Evolutionary conservation across 2,888 invertebrate genomes (phyloP).

Genomic region (Arctia plantaginis): DNA sequence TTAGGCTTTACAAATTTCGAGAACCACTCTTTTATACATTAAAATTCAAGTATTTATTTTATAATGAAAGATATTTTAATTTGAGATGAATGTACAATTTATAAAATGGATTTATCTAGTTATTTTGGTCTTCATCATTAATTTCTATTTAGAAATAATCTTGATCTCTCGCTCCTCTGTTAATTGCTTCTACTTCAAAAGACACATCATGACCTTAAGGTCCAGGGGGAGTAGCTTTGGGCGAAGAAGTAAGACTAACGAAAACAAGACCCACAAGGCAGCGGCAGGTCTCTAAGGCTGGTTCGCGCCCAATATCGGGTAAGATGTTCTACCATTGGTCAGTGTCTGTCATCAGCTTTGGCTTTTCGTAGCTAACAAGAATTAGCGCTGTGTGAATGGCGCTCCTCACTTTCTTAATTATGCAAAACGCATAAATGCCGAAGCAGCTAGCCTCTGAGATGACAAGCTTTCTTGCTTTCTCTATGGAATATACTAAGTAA

Average conservation of each 20-base stretch:
- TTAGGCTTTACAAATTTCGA: constrained; percentile 25
- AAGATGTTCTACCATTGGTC: neutral
- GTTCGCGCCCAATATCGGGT: neutral
- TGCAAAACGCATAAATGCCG: neutral
- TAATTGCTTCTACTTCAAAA: neutral
- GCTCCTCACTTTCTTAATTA: neutral
- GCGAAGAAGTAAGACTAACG: neutral
- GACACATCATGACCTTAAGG: no score
- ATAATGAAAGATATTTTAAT: neutral
- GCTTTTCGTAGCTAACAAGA: neutral
- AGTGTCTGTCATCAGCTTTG: neutral
- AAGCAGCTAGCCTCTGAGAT: neutral
- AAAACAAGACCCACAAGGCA: neutral
- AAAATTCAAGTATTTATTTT: constrained; percentile 2
- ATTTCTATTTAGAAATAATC: neutral
- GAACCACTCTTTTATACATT: constrained; percentile 12
- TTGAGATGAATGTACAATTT: constrained; percentile 3
- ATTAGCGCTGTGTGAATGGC: neutral
- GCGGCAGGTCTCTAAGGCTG: neutral
- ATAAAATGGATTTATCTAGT: neutral
- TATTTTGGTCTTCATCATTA: neutral
- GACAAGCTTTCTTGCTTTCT: neutral
- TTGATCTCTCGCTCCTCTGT: neutral
- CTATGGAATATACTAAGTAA: neutral
- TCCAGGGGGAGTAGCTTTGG: neutral